These are phyloP conservation scores for Euproctis similis DNA, from an alignment of 2,888 invertebrate species.

Conservation along the genomic window DNA sequence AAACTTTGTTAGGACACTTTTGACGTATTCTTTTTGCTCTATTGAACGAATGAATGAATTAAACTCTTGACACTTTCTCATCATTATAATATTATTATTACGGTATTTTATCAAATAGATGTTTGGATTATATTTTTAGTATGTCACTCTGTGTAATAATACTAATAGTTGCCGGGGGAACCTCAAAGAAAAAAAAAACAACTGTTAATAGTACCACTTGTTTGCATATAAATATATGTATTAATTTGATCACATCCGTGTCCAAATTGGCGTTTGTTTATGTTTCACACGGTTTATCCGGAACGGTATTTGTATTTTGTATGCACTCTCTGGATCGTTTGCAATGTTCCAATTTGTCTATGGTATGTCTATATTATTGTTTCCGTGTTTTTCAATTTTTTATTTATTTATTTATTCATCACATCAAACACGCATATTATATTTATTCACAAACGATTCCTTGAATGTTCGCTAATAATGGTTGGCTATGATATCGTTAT, in stretches of 20 bases:
- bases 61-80: no score
- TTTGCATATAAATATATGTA: no score
- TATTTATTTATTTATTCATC: slow-evolving; percentile 12
- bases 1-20: no score
- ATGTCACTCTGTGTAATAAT: no score
- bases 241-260: slow-evolving; percentile 32
- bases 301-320: slow-evolving; percentile 13
- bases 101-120: no score
- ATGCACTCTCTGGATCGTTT: slow-evolving; percentile 8
- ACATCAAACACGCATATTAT: not conserved
- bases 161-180: no score
- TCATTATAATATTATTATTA: no score
- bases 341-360: slow-evolving; percentile 4
- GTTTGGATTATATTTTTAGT: no score
- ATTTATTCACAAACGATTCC: not conserved
- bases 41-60: no score
- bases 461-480: slow-evolving; percentile 6
- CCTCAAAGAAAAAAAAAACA: no score
- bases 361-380: slow-evolving; percentile 4
- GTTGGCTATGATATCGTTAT: slow-evolving; percentile 26
- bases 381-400: slow-evolving; percentile 15
- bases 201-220: no score
- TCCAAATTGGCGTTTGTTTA: slow-evolving; percentile 34
- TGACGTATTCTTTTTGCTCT: no score
- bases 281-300: slow-evolving; percentile 29